Conservation (phyloP, 2,888 invertebrate genomes). For the Macrophya annulata region DNA sequence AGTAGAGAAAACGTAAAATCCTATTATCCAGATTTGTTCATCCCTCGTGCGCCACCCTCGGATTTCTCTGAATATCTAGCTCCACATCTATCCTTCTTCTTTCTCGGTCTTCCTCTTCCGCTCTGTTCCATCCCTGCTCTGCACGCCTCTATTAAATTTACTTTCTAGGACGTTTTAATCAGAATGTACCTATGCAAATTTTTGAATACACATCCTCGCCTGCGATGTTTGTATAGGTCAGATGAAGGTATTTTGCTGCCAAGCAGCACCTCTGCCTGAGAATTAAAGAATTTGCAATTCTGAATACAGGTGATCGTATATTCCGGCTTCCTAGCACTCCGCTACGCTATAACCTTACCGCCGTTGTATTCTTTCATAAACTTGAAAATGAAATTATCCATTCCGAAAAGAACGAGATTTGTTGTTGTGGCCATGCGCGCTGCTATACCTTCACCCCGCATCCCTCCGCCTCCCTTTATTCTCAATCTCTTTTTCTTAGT, state of each 20-base stretch:
- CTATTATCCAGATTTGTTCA: conserved; percentile 50
- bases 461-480: background rate
- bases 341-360: conserved; percentile 45
- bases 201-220: conserved; percentile 77
- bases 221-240: conserved; percentile 79
- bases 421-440: conserved; percentile 40
- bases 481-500: background rate
- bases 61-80: conserved; percentile 38
- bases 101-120: conserved; percentile 31
- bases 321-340: conserved; percentile 53
- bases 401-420: conserved; percentile 55
- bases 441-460: background rate
- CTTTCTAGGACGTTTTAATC: conserved; percentile 79
- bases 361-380: conserved; percentile 53
- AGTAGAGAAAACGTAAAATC: conserved; percentile 60
- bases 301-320: conserved; percentile 75
- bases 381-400: conserved; percentile 55
- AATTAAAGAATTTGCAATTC: conserved; percentile 80
- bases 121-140: conserved; percentile 10
- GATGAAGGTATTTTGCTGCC: conserved; percentile 77
- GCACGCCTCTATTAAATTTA: conserved; percentile 77
- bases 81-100: conserved; percentile 38
- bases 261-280: conserved; percentile 70
- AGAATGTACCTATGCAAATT: conserved; percentile 80
- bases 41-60: conserved; percentile 18